phyloP scores from a whole-genome alignment of 2,113 vertebrate genomes.

The Misgurnus anguillicaudatus region DNA sequence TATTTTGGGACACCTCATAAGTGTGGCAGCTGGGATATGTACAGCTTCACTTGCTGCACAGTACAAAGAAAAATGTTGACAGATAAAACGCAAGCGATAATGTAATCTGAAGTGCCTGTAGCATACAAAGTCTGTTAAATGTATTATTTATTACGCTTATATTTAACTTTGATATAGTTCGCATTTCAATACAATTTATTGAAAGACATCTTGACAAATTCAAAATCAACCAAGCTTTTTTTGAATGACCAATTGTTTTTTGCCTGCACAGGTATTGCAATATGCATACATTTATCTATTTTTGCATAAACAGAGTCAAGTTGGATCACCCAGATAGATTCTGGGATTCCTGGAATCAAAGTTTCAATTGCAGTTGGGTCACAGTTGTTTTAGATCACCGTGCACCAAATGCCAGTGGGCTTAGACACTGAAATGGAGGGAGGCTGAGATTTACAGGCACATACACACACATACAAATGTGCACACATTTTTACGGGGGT shows the following conservation, averaged over 20 bases:
- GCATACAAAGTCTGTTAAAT: not conserved
- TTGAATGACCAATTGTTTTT: not conserved
- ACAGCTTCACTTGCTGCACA: conserved; percentile 68
- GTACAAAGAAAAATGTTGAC: conserved; percentile 62
- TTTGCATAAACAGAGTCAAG: conserved; percentile 19
- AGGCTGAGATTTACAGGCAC: conserved; percentile 65
- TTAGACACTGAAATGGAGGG: conserved; percentile 64
- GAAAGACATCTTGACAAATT: not conserved
- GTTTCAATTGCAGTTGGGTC: conserved; percentile 65
- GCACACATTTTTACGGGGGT: conserved; percentile 10
- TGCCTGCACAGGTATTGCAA: too few relatives aligned
- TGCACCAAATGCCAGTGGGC: conserved; percentile 68
- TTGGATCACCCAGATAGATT: conserved; percentile 56
- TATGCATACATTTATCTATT: not conserved
- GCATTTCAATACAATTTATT: not conserved
- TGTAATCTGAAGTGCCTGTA: conserved; percentile 57
- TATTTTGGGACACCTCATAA: conserved; percentile 76
- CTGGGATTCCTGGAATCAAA: conserved; percentile 54
- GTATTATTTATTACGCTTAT: not conserved
- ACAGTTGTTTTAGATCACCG: conserved; percentile 79
- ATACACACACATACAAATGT: conserved; percentile 52
- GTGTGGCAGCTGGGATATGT: conserved; percentile 73
- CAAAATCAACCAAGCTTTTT: not conserved
- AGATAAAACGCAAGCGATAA: conserved; percentile 73
- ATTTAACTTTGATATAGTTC: not conserved